These are phyloP conservation scores for Melanotaenia pygmaea DNA, from an alignment of 2,797 vertebrate genomes.

Conservation along the genomic window DNA sequence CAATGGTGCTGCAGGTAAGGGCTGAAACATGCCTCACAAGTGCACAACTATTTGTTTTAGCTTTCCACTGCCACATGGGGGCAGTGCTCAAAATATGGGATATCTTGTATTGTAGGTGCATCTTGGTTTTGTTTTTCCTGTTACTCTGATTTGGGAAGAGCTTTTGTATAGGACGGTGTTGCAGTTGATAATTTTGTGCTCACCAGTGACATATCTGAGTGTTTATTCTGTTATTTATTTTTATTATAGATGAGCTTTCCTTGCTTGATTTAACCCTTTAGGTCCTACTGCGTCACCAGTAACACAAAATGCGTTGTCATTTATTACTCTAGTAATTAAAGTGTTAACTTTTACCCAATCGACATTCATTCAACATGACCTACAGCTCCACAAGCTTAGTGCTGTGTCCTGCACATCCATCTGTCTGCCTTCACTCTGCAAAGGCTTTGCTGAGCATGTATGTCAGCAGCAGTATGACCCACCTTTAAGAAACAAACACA, in stretches of 20 bases:
- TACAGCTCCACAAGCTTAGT: too few species aligned
- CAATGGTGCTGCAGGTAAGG: slow-evolving; percentile 84
- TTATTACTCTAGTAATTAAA: too few species aligned
- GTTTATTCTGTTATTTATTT: background rate
- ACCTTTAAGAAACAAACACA: too few species aligned
- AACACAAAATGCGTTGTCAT: too few species aligned
- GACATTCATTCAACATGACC: background rate
- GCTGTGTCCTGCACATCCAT: background rate
- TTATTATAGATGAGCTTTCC: background rate
- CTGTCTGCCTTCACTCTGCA: too few species aligned
- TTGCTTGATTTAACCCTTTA: background rate
- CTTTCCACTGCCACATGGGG: background rate
- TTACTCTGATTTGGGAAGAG: too few species aligned
- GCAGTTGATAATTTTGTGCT: background rate
- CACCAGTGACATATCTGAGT: background rate
- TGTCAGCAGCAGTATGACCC: too few species aligned
- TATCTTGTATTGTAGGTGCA: too few species aligned
- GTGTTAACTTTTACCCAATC: background rate
- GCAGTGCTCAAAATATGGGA: too few species aligned
- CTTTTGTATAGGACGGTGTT: background rate
- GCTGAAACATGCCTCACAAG: background rate
- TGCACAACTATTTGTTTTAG: background rate
- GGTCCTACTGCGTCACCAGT: too few species aligned
- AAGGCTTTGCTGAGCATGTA: too few species aligned
- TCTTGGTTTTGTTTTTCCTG: background rate